Evolutionary conservation across 2,113 vertebrate genomes (phyloP), one percentile per base, ranked within the genome.

Genomic region (Indri indri): DNA sequence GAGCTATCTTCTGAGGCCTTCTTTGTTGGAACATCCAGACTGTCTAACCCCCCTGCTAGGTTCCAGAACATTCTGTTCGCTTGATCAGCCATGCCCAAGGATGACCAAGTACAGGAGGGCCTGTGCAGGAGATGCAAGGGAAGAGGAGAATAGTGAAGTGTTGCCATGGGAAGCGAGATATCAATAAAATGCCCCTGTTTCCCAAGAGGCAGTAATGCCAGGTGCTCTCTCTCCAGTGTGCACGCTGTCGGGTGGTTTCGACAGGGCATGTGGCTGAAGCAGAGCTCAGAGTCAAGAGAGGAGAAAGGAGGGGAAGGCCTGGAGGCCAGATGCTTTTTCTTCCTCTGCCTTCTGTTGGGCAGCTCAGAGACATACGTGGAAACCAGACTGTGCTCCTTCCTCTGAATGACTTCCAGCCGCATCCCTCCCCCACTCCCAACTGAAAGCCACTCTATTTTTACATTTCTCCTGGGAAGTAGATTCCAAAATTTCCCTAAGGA

Each of bases 31-130:
- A 76, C 12, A 74, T 63, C 54, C 68, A 87, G 63, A 47, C 25
- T 5, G 8, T 79, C 40, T 68, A 45, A 45, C 12, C 37, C 30
- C 3, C 34, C 45, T 37, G 47, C 73, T 27, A 54, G 92, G 83
- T 54, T 96, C 84, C 91, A 94, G 95, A 95, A 97, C 97, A 97
- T 98, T 98, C 88, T 97, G 93, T 95, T 93, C 71, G 3, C 81
- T 83, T 91, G 82, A 93, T 40, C 65, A 90, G 87, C 0, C 0
- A 63, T 88, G 87, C 91, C 85, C 71, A 86, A 32, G 50, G 94
- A 94, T 42, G 30, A 79, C 90, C 0, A 3, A 93, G 92, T 80
- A 76, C 32, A 57, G 71, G 80, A 95, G 8, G 37, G 68, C 83
- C 70, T 82, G 23, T 54, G 34, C 6, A 88, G 27, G 90, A 84